Evolutionary conservation across 1,140 invertebrate species (phyloP).

Genomic region (Ceratina australensis): DNA sequence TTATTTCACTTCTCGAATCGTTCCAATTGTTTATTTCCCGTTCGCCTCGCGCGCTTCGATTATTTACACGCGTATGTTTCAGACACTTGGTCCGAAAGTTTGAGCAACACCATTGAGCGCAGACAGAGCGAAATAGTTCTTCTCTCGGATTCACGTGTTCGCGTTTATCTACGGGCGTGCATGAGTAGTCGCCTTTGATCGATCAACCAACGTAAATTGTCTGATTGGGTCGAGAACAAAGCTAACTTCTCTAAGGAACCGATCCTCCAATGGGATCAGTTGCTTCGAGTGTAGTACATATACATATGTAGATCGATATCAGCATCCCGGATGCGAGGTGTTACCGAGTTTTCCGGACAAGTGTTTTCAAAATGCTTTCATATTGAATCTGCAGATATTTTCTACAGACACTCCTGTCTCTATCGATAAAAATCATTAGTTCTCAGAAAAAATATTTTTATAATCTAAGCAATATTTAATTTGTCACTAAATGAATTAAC

Average conservation of each 20-base stretch:
- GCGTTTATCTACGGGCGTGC: slow-evolving; percentile 27
- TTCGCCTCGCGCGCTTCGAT: too few relatives aligned
- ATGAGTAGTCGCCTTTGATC: slow-evolving; percentile 58
- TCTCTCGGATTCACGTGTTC: slow-evolving; percentile 31
- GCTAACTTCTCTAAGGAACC: slow-evolving; percentile 55
- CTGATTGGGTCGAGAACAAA: slow-evolving; percentile 67
- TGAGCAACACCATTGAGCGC: slow-evolving; percentile 10
- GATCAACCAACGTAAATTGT: slow-evolving; percentile 66
- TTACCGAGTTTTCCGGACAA: too few relatives aligned
- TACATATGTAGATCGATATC: slow-evolving; percentile 27
- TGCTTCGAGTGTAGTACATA: slow-evolving; percentile 14
- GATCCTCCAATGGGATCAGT: slow-evolving; percentile 39
- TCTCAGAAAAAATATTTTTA: too few relatives aligned
- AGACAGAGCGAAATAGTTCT: slow-evolving; percentile 44
- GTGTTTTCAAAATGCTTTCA: too few relatives aligned
- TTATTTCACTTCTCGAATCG: neutral
- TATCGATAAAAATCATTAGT: too few relatives aligned
- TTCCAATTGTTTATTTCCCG: neutral
- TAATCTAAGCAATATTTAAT: too few relatives aligned
- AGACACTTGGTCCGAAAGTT: too few relatives aligned
- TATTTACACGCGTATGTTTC: too few relatives aligned
- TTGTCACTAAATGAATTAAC: too few relatives aligned
- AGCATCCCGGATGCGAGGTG: neutral
- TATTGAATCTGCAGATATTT: too few relatives aligned
- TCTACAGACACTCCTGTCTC: too few relatives aligned